phyloP scores from a whole-genome alignment of 2,113 vertebrate genomes.

The Festucalex cinctus region DNA sequence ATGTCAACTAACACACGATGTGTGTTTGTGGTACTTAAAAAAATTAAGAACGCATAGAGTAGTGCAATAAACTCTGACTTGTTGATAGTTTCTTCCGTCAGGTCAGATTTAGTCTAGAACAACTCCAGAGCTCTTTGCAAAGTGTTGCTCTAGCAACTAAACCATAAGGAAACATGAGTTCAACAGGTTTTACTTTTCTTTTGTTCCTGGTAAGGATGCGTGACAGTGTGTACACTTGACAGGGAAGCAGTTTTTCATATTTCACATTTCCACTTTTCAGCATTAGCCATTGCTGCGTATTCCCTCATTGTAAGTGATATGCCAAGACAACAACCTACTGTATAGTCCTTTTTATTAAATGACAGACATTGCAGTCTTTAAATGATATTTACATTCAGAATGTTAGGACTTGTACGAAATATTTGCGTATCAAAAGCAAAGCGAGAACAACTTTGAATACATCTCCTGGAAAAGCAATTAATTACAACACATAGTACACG shows the following conservation, averaged over 20 bases:
- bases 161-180: constrained; percentile 7
- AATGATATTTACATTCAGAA: constrained; percentile 7
- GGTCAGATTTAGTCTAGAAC: background rate
- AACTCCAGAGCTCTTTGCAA: background rate
- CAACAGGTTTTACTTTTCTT: constrained; percentile 2
- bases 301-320: background rate
- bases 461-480: background rate
- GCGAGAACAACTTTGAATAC: background rate
- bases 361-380: background rate
- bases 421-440: constrained; percentile 3
- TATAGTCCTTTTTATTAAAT: constrained; percentile 23
- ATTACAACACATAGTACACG: background rate
- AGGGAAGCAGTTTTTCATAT: constrained; percentile 16
- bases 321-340: background rate
- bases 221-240: constrained; percentile 2
- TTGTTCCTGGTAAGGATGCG: background rate
- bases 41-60: too few species aligned
- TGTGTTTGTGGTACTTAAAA: too few species aligned
- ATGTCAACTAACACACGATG: too few species aligned
- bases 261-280: background rate
- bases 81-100: background rate
- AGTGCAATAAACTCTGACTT: background rate
- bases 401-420: constrained; percentile 11
- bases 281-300: background rate
- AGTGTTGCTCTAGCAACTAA: background rate